Evolutionary conservation across 2,888 invertebrate species (phyloP), one percentile per base, ranked within the genome.

Genomic region (Diarsia rubi): DNA sequence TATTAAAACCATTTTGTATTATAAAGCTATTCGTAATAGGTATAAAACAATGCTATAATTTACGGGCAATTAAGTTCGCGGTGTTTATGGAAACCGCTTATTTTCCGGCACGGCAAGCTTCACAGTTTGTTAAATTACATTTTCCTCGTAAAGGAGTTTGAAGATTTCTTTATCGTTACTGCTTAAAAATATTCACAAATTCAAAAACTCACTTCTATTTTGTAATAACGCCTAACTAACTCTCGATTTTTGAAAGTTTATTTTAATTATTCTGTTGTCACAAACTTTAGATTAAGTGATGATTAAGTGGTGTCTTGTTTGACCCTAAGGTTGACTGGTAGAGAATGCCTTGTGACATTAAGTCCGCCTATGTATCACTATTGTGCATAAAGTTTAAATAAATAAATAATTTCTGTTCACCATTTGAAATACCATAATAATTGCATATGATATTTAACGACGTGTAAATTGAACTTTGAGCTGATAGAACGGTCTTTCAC

Each of bases 21-120:
- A 0, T 52, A 67, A 14, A n/a, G 14, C 44, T 16, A 63, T 67
- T 31, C 21, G 12, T 81, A 44, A 52, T 45, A 59, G n/a, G 21
- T 67, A 60, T 24, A 54, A 71, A 78, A 73, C 65, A 74, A 49
- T 79, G 19, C 49, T 57, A 79, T 82, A 74, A 81, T 71, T 82
- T 74, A 82, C 60, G 60, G 54, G 60, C 60, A 70, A 78, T 81
- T 78, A 74, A 19, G 64, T 57, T 24, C n/a, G 16, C 59, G n/a
- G 37, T 81, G 67, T 73, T 79, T 81, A 78, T 74, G 68, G 45
- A 65, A 69, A 69, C 65, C 68, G 54, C 67, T 78, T 64, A 82
- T 82, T 74, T 82, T 67, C 69, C 70, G 70, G 49, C n/a, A 27
- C 65, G 49, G 44, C 14, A 64, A 59, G 27, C 54, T 78, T 21